Percentiles rank a stretch among this genome's conserved stretches.
phyloP scores from a whole-genome alignment of 2,888 invertebrate genomes.

The Heteromurus nitidus region DNA sequence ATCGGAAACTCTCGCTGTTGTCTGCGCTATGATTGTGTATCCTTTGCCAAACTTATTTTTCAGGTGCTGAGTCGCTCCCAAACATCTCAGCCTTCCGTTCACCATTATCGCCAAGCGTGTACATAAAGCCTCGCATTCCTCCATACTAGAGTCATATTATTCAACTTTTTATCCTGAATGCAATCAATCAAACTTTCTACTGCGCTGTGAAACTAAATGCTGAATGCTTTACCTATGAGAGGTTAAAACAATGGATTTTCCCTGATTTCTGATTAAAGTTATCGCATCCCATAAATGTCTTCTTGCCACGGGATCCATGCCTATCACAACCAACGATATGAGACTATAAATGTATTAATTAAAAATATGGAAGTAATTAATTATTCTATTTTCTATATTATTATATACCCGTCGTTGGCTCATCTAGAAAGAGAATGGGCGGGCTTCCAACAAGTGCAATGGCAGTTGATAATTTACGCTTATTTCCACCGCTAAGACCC shows the following conservation, averaged over 20 bases:
- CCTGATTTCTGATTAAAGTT: constrained; percentile 81
- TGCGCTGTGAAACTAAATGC: no score
- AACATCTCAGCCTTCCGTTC: constrained; percentile 84
- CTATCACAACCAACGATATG: neutral
- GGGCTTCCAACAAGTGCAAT: constrained; percentile 83
- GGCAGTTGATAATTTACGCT: constrained; percentile 84
- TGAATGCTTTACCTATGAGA: constrained; percentile 81
- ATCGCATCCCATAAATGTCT: constrained; percentile 88
- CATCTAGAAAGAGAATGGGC: constrained; percentile 83
- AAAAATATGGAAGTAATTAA: no score
- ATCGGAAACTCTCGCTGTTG: constrained; percentile 55
- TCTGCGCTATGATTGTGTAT: constrained; percentile 78
- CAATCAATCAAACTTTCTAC: no score
- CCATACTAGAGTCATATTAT: constrained; percentile 80
- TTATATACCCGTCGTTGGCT: constrained; percentile 77
- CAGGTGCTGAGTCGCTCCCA: constrained; percentile 85
- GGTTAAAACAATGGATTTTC: constrained; percentile 86
- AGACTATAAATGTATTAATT: no score
- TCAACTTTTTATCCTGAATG: no score
- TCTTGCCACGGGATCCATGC: constrained; percentile 87
- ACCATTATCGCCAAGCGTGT: constrained; percentile 89
- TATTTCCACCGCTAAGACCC: constrained; percentile 82
- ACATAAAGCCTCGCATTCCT: constrained; percentile 89
- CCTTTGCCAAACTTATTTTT: constrained; percentile 85
- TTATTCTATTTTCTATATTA: neutral